phyloP scores from a whole-genome alignment of 2,797 vertebrate genomes.

The Danio kyathit region DNA sequence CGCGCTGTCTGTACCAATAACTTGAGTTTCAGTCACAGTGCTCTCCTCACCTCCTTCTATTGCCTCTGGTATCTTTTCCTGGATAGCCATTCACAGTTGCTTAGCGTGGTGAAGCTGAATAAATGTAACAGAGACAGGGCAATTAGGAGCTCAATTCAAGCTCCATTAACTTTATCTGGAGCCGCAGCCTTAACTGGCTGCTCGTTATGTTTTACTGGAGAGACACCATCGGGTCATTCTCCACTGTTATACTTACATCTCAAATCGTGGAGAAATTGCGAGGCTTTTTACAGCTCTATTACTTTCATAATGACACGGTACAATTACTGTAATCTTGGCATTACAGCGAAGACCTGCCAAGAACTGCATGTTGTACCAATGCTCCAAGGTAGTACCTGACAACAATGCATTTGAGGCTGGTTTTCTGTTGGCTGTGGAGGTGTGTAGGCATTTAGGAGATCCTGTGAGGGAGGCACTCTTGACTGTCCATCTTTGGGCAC shows the following conservation, averaged over 20 bases:
- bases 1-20: neutral
- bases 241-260: slow-evolving; percentile 61
- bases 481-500: slow-evolving; percentile 51
- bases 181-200: slow-evolving; percentile 76
- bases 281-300: slow-evolving; percentile 38
- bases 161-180: slow-evolving; percentile 95
- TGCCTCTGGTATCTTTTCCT: slow-evolving; percentile 68
- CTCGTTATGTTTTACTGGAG: slow-evolving; percentile 65
- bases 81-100: slow-evolving; percentile 91
- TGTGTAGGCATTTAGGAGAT: neutral
- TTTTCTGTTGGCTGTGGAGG: neutral
- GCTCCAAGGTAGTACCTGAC: neutral
- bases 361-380: slow-evolving; percentile 4
- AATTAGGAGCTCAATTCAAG: slow-evolving; percentile 95
- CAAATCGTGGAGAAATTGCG: slow-evolving; percentile 54
- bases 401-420: slow-evolving; percentile 2
- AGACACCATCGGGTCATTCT: slow-evolving; percentile 60
- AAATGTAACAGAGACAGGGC: slow-evolving; percentile 95
- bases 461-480: slow-evolving; percentile 21
- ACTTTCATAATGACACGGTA: slow-evolving; percentile 44
- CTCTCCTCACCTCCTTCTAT: slow-evolving; percentile 21
- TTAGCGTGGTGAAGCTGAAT: slow-evolving; percentile 92
- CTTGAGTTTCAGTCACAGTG: neutral
- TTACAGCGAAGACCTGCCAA: slow-evolving; percentile 21
- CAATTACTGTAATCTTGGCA: slow-evolving; percentile 27